phyloP scores from a whole-genome alignment of 2,888 invertebrate genomes.

The Microchrysa polita region DNA sequence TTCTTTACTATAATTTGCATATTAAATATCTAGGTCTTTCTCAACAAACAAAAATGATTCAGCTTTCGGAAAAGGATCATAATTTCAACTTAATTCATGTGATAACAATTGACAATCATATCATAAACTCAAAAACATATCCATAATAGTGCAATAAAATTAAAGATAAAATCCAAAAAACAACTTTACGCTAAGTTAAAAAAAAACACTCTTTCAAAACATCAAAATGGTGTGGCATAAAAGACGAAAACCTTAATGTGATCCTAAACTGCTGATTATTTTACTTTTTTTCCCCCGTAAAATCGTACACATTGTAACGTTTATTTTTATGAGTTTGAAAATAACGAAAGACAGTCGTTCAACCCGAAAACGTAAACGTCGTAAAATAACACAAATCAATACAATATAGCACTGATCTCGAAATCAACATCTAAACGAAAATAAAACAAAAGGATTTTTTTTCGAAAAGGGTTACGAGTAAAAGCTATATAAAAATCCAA shows the following conservation, averaged over 20 bases:
- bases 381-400: slow-evolving; percentile 7
- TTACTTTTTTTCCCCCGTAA: not conserved
- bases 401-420: not conserved
- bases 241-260: slow-evolving; percentile 25
- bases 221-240: slow-evolving; percentile 41
- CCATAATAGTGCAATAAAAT: not conserved
- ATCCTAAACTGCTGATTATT: not conserved
- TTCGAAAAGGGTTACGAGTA: slow-evolving; percentile 18
- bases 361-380: slow-evolving; percentile 35
- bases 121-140: slow-evolving; percentile 12
- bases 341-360: not conserved
- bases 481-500: slow-evolving; percentile 30
- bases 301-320: not conserved
- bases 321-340: slow-evolving; percentile 26
- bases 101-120: slow-evolving; percentile 30
- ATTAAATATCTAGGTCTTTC: too few species aligned
- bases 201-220: not conserved
- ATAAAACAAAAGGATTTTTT: slow-evolving; percentile 17
- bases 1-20: too few species aligned
- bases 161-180: not conserved
- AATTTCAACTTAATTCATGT: slow-evolving; percentile 3
- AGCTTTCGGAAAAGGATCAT: not conserved
- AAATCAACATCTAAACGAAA: not conserved
- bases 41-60: slow-evolving; percentile 1
- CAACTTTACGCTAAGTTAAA: not conserved